Evolutionary conservation across 2,113 vertebrate genomes (phyloP).

Genomic region (Archilochus colubris): DNA sequence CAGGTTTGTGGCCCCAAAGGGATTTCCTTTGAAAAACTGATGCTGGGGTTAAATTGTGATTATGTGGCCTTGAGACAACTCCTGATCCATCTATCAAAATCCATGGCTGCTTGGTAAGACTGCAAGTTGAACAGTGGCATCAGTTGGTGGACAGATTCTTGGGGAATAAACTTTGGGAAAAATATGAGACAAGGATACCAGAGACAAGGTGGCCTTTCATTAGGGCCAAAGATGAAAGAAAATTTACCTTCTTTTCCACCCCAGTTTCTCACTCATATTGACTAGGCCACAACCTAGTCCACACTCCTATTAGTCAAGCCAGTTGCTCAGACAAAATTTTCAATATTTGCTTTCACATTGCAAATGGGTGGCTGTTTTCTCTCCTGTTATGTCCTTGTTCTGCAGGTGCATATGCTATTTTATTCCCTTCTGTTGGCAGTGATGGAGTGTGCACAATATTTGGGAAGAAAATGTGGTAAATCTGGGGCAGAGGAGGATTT

Average conservation of each 20-base stretch:
- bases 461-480: background rate
- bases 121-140: background rate
- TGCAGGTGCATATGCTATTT: background rate
- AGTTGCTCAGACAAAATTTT: background rate
- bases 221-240: background rate
- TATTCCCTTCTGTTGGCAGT: background rate
- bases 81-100: background rate
- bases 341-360: background rate
- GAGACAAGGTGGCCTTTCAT: background rate
- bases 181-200: background rate
- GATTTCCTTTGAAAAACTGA: background rate
- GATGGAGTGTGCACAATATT: fast-evolving
- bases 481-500: background rate
- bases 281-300: background rate
- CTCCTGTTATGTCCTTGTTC: background rate
- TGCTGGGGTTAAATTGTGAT: background rate
- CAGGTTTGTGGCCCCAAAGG: background rate
- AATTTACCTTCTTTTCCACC: background rate
- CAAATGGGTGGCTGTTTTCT: background rate
- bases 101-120: background rate
- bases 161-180: background rate
- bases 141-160: background rate
- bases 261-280: background rate
- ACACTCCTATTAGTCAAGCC: background rate
- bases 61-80: background rate